Evolutionary conservation across 2,113 vertebrate genomes (phyloP).

Genomic region (Protobothrops flavoviridis): DNA sequence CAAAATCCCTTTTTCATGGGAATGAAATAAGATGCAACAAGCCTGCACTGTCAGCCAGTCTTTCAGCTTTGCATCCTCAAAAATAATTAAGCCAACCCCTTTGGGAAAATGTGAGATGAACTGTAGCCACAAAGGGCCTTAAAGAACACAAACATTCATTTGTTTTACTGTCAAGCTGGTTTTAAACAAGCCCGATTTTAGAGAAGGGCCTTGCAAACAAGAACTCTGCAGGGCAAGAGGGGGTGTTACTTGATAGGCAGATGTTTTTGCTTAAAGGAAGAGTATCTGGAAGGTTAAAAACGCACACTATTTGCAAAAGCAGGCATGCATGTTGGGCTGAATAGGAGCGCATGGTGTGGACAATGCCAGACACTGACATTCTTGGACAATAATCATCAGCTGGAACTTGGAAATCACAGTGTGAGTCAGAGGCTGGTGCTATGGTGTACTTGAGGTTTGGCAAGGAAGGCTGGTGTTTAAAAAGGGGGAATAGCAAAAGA

Average conservation of each 20-base stretch:
- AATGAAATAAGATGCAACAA: neutral
- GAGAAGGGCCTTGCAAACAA: neutral
- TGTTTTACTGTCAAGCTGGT: slow-evolving; percentile 21
- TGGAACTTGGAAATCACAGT: neutral
- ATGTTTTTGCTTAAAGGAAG: neutral
- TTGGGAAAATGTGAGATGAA: neutral
- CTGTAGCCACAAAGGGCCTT: neutral
- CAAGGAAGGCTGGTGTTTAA: neutral
- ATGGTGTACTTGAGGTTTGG: neutral
- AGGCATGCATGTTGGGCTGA: neutral
- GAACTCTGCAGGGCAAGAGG: neutral
- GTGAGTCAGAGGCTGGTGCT: neutral
- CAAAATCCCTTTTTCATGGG: neutral
- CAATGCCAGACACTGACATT: neutral
- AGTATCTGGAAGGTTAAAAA: neutral
- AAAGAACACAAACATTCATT: neutral
- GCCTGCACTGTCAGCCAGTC: neutral
- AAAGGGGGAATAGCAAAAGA: neutral
- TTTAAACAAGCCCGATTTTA: slow-evolving; percentile 18
- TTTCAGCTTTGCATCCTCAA: neutral
- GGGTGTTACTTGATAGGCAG: neutral
- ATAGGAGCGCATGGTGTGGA: neutral
- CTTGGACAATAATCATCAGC: neutral
- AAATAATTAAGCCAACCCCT: slow-evolving; percentile 4
- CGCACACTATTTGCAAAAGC: neutral